Evolutionary conservation across 2,113 vertebrate species (phyloP).

Genomic region (Amblyopsis rosae): DNA sequence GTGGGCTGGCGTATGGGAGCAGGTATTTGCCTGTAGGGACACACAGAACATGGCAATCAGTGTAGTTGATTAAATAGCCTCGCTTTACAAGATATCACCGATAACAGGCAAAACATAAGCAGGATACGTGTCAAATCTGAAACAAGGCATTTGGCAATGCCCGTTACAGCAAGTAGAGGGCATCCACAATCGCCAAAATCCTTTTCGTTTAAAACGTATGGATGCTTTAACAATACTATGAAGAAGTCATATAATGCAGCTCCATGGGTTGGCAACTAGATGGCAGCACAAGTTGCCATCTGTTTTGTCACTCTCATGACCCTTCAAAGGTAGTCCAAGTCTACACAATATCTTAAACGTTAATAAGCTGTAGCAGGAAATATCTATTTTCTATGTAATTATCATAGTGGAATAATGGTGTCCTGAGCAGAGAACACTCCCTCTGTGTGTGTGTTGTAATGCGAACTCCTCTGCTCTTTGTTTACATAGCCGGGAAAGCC

Average conservation of each 20-base stretch:
- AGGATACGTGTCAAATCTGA: constrained; percentile 1
- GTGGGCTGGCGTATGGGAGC: constrained; percentile 75
- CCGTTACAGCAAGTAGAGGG: too few relatives aligned
- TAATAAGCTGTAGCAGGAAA: too few relatives aligned
- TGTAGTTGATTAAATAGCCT: background rate
- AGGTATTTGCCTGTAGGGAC: constrained; percentile 87
- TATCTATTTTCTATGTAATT: too few relatives aligned
- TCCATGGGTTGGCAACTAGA: constrained; percentile 33
- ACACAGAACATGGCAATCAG: constrained; percentile 1
- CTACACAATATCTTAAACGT: too few relatives aligned
- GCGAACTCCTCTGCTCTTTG: too few relatives aligned
- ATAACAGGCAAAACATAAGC: background rate
- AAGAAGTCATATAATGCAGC: background rate
- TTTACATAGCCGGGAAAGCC: too few relatives aligned
- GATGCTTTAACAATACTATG: background rate
- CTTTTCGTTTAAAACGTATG: too few relatives aligned
- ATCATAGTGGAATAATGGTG: too few relatives aligned
- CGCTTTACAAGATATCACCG: background rate
- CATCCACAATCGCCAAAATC: too few relatives aligned
- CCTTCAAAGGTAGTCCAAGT: too few relatives aligned
- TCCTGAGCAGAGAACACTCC: too few relatives aligned
- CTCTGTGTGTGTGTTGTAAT: too few relatives aligned
- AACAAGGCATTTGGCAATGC: constrained; percentile 5
- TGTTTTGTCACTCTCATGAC: background rate
- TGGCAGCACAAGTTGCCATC: constrained; percentile 30